phyloP scores from a whole-genome alignment of 2,888 invertebrate species.

The Brachypalpus laphriformis region DNA sequence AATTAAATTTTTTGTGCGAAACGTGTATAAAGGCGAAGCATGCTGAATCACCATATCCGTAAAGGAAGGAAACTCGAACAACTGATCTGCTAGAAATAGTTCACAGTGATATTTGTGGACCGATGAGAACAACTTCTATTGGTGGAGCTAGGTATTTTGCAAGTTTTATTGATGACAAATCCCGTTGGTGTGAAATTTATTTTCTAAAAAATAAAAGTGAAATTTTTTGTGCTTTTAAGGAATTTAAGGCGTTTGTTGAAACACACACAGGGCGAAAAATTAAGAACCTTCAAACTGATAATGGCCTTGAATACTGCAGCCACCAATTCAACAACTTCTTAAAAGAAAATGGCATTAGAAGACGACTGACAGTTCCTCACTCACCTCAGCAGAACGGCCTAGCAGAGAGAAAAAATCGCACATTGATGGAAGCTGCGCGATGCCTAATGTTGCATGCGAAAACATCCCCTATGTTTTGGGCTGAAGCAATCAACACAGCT shows the following conservation, averaged over 20 bases:
- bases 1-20: not conserved
- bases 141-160: constrained; percentile 18
- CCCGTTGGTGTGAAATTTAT: constrained; percentile 28
- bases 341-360: not conserved
- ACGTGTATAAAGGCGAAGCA: no score
- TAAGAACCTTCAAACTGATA: constrained; percentile 29
- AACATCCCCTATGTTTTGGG: constrained; percentile 34
- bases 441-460: constrained; percentile 39
- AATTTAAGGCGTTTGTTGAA: constrained; percentile 21
- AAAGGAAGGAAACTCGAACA: not conserved
- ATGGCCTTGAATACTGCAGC: constrained; percentile 11
- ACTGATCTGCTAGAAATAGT: constrained; percentile 22
- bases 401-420: not conserved
- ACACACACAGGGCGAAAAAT: constrained; percentile 29
- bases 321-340: no score
- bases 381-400: constrained; percentile 6
- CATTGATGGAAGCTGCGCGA: not conserved
- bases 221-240: constrained; percentile 21
- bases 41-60: not conserved
- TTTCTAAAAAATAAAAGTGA: constrained; percentile 45
- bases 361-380: constrained; percentile 21
- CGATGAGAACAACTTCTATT: not conserved
- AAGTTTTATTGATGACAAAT: constrained; percentile 50
- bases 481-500: constrained; percentile 34
- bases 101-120: constrained; percentile 32